A percentile compares a stretch with the other conserved stretches of the same genome.
Evolutionary conservation across 1,140 invertebrate species (phyloP).

Genomic region (Heliconius himera): DNA sequence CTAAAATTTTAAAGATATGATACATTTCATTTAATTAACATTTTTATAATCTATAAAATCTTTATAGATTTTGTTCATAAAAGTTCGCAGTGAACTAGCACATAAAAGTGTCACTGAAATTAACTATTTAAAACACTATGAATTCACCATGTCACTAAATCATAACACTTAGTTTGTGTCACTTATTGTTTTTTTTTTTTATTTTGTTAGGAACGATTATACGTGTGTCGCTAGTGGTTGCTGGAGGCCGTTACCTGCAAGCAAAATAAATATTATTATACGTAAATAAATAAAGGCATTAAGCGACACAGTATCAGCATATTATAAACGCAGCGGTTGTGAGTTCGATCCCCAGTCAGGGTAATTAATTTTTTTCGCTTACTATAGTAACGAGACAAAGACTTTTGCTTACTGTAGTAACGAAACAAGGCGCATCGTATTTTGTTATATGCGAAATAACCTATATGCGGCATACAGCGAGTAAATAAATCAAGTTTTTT

Average conservation of each 20-base stretch:
- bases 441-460: no score
- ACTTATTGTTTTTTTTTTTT: constrained; percentile 12
- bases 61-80: neutral
- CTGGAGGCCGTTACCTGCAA: constrained; percentile 68
- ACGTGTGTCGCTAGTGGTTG: constrained; percentile 71
- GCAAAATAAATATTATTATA: neutral
- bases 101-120: constrained; percentile 5
- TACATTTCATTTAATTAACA: constrained; percentile 7
- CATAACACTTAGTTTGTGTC: constrained; percentile 22
- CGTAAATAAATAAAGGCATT: neutral
- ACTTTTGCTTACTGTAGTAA: no score
- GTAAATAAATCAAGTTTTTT: no score
- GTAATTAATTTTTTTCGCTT: no score
- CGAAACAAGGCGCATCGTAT: no score
- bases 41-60: constrained; percentile 1
- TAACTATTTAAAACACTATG: neutral
- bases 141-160: constrained; percentile 13
- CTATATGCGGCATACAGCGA: no score
- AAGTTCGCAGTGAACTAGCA: neutral
- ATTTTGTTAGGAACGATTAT: constrained; percentile 33
- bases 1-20: constrained; percentile 5
- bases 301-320: no score
- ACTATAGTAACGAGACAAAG: no score
- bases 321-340: no score
- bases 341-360: no score